Percentiles rank a stretch among this genome's conserved stretches.
These are phyloP conservation scores for Lamproptera curius DNA, from an alignment of 2,888 invertebrate genomes.

Conservation along the genomic window DNA sequence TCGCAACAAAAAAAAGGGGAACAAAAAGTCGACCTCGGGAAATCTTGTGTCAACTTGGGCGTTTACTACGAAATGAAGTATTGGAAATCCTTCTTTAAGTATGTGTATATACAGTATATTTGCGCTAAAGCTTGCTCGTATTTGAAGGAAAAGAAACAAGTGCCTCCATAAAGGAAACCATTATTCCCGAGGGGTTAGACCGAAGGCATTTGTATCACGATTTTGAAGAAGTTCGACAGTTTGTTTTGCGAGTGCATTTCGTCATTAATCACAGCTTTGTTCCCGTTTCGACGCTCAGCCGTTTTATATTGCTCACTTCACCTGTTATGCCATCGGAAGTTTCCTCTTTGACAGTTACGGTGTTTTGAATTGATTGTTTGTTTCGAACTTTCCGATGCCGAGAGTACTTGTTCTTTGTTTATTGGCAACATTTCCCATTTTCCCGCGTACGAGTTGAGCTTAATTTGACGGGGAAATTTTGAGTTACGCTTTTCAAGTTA, in stretches of 20 bases:
- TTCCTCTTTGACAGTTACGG: conserved; percentile 60
- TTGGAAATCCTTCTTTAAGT: conserved; percentile 26
- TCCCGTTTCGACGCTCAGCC: conserved; percentile 40
- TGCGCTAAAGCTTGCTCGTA: conserved; percentile 19
- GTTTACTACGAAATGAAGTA: conserved; percentile 39
- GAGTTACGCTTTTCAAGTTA: too few species aligned
- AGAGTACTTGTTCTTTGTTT: conserved; percentile 2
- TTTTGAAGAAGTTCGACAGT: conserved; percentile 78
- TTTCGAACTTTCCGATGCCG: background rate
- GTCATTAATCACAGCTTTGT: conserved; percentile 77
- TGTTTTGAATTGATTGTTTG: conserved; percentile 67
- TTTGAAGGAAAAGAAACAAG: conserved; percentile 34
- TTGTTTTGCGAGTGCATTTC: conserved; percentile 78
- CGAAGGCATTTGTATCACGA: conserved; percentile 72
- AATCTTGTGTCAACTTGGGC: conserved; percentile 53
- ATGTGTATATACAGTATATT: too few species aligned
- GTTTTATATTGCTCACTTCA: conserved; percentile 68
- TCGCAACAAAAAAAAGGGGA: conserved; percentile 63
- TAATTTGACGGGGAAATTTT: too few species aligned
- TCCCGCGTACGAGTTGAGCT: too few species aligned
- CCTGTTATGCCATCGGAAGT: conserved; percentile 57
- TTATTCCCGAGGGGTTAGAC: conserved; percentile 74
- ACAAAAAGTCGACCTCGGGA: conserved; percentile 58
- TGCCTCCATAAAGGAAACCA: conserved; percentile 65
- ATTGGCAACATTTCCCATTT: conserved; percentile 15